Percentiles rank a stretch among this genome's conserved stretches.
Evolutionary conservation across 2,888 invertebrate genomes (phyloP).

Genomic region (Litoditis marina): DNA sequence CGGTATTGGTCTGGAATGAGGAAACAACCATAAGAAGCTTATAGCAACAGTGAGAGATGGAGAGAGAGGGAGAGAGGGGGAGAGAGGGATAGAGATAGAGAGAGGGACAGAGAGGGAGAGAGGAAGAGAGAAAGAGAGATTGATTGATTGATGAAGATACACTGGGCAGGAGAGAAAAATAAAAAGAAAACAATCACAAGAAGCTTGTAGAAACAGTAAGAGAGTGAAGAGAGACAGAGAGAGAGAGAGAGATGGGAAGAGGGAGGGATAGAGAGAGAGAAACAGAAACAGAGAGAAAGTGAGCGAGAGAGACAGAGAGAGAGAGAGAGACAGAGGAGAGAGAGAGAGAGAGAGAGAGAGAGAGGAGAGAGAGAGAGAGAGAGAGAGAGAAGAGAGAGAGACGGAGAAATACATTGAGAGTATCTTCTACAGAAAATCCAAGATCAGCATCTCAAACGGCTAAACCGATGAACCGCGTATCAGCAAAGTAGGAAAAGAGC

Average conservation of each 20-base stretch:
- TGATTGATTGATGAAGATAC: not conserved
- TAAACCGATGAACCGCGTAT: too few relatives aligned
- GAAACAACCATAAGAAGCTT: not conserved
- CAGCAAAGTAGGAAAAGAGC: too few relatives aligned
- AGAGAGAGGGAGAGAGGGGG: not conserved
- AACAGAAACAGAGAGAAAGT: not conserved
- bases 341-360: not conserved
- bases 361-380: not conserved
- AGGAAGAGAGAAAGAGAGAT: not conserved
- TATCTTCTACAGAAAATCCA: too few relatives aligned
- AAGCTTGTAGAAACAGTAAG: too few relatives aligned
- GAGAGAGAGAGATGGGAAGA: not conserved
- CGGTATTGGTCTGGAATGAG: too few relatives aligned
- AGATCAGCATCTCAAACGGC: too few relatives aligned
- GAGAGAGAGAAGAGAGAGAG: too few relatives aligned
- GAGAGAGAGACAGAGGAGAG: not conserved
- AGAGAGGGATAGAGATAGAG: too few relatives aligned
- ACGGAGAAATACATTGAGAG: too few relatives aligned
- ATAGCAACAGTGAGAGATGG: not conserved
- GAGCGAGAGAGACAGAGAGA: not conserved
- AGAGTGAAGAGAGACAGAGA: slow-evolving; percentile 7
- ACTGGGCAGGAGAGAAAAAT: slow-evolving; percentile 4
- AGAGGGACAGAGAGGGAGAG: slow-evolving; percentile 5
- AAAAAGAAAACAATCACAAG: not conserved
- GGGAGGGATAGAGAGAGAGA: not conserved